phyloP scores from a whole-genome alignment of 2,113 vertebrate genomes.

The Odobenus rosmarus region DNA sequence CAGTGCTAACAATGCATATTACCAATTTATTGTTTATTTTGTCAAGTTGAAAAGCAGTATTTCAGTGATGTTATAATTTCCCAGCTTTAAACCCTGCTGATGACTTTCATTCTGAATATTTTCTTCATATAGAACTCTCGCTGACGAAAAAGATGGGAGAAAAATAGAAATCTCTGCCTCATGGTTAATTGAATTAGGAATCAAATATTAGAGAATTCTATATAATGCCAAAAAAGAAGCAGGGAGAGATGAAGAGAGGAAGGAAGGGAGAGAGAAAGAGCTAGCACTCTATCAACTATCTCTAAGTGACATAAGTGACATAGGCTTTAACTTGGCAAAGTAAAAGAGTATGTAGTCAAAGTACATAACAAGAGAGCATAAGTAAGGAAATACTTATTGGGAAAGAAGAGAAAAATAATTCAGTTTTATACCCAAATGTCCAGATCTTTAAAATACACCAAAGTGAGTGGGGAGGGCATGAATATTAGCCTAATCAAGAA shows the following conservation, averaged over 20 bases:
- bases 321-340: neutral
- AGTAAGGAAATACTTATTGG: neutral
- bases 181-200: neutral
- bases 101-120: neutral
- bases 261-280: neutral
- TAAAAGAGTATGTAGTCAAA: neutral
- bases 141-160: neutral
- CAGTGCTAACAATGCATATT: neutral
- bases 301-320: neutral
- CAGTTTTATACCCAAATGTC: neutral
- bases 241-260: no score
- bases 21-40: neutral
- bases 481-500: neutral
- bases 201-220: neutral
- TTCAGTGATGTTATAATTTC: neutral
- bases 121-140: neutral
- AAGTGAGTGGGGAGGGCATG: neutral
- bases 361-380: neutral
- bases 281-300: neutral
- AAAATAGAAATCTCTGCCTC: neutral
- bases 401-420: neutral
- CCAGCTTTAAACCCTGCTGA: neutral
- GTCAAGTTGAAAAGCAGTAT: neutral
- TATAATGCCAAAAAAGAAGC: neutral
- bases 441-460: neutral